A percentile compares a stretch with the other conserved stretches of the same genome.
Conservation (phyloP, 2,113 vertebrate genomes). For the Cyprinodon tularosa region DNA sequence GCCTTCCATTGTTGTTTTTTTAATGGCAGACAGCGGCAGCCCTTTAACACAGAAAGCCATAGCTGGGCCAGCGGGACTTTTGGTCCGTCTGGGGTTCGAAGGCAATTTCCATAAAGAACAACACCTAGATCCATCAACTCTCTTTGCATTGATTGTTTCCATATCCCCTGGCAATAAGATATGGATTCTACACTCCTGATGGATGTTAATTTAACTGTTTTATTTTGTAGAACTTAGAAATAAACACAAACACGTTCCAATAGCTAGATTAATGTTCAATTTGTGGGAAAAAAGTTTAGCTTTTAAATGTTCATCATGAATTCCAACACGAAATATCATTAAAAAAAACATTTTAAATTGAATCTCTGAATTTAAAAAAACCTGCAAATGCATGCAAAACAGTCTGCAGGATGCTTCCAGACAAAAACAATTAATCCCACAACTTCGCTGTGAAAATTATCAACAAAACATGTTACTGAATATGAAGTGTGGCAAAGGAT, state of each 20-base stretch:
- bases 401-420: too few species aligned
- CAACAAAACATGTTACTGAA: too few species aligned
- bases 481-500: too few species aligned
- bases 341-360: background rate
- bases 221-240: background rate
- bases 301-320: background rate
- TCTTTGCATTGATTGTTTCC: constrained; percentile 29
- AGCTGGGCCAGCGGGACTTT: constrained; percentile 22
- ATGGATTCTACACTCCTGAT: background rate
- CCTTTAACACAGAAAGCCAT: constrained; percentile 29
- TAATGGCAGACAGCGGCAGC: background rate
- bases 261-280: too few species aligned
- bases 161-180: background rate
- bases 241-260: background rate
- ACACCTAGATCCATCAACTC: constrained; percentile 50
- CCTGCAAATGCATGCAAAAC: too few species aligned
- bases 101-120: constrained; percentile 36
- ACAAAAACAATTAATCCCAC: too few species aligned
- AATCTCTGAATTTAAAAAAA: too few species aligned
- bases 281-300: background rate
- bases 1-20: constrained; percentile 40
- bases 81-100: constrained; percentile 28
- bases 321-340: background rate
- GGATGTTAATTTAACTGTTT: background rate
- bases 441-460: background rate